Evolutionary conservation across 1,140 invertebrate genomes (phyloP).

Genomic region (Oncopeltus fasciatus): DNA sequence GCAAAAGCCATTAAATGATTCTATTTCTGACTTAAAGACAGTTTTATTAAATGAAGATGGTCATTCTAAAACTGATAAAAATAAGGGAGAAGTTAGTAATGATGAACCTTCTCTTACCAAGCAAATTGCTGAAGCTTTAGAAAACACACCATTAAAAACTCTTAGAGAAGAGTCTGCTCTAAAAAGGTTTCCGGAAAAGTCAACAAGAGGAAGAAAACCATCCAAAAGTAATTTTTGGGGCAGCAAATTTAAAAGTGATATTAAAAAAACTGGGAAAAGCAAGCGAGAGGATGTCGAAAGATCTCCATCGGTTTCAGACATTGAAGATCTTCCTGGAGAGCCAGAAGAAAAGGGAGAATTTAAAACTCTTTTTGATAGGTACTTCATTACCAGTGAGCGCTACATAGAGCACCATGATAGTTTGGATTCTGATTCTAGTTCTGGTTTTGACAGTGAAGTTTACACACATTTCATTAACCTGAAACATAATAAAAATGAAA

Average conservation of each 20-base stretch:
- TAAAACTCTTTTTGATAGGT: not conserved
- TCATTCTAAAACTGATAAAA: too few species aligned
- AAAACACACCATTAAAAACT: not conserved
- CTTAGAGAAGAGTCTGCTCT: not conserved
- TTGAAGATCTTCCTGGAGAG: not conserved
- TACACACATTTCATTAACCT: slow-evolving; percentile 2
- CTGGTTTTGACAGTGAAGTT: not conserved
- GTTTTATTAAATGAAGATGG: too few species aligned
- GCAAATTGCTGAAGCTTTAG: not conserved
- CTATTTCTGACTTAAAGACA: too few species aligned
- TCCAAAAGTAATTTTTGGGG: not conserved
- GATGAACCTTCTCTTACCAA: not conserved
- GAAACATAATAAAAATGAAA: not conserved
- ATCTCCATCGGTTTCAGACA: not conserved
- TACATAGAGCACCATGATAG: slow-evolving; percentile 12
- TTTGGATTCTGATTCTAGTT: slow-evolving; percentile 11
- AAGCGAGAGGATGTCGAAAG: not conserved
- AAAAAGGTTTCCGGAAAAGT: not conserved
- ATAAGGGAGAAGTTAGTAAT: not conserved
- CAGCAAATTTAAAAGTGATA: not conserved
- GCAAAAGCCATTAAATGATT: too few species aligned
- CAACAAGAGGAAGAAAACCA: not conserved
- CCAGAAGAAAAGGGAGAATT: not conserved
- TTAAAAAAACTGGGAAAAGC: not conserved
- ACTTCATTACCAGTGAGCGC: not conserved